Base-by-base conservation (phyloP, 2,113 vertebrate species). In the Pogona vitticeps region DNA sequence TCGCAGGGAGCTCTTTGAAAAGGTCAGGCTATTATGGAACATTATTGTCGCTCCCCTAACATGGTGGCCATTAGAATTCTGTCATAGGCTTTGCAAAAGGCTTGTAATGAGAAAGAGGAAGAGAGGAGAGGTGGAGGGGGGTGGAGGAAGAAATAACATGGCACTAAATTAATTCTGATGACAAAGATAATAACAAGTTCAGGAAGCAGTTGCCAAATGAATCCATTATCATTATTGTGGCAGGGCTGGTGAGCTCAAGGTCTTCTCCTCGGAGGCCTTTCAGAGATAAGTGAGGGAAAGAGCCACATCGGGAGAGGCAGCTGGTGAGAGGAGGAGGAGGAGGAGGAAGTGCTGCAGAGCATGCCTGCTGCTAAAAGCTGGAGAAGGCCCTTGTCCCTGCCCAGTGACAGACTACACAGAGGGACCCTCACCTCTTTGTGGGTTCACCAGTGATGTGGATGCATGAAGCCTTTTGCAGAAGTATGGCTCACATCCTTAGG, bases 141-240 rank as follows among this genome's bases (percentile, higher is more conserved):
- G 3, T 0, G 33, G 42, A 36, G 46, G 52, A 8, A 3, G 28
- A 70, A 80, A 75, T 80, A 33, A 52, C 84, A 85, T 65, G 7
- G 88, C 82, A 91, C 89, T 77, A 91, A 90, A 93, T 92, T 92
- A 95, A 95, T 93, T 90, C 89, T 85, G 89, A 93, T 85, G 89
- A 92, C 91, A 93, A 79, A 85, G 91, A 92, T 90, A 92, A 95
- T 90, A 91, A 92, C 87, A 40, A 88, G 90, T 93, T 83, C 38
- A 89, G 92, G 93, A 94, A 92, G 82, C 1, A 73, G 63, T 82
- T 36, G 85, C 93, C 91, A 94, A 90, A 93, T 40, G 90, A 80
- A 87, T 91, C 93, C 88, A 76, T 86, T 87, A 84, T 80, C 89
- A 87, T 94, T 88, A 92, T 89, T 6, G 86, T 15, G 40, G 90